phyloP scores from a whole-genome alignment of 2,888 invertebrate species.

The Lithosia quadra region DNA sequence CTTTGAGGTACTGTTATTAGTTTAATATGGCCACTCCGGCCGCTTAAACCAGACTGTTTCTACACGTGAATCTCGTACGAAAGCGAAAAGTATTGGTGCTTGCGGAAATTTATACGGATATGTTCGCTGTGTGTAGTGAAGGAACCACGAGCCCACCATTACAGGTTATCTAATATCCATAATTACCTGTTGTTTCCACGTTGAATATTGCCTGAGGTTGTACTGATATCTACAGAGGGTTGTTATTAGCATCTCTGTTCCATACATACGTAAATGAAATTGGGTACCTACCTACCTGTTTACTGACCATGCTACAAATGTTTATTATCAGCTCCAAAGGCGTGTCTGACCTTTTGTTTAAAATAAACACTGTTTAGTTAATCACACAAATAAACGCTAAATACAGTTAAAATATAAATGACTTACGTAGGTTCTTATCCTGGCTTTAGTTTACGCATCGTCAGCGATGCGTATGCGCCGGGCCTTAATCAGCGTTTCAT shows the following conservation, averaged over 20 bases:
- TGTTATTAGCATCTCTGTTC: background rate
- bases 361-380: background rate
- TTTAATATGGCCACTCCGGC: constrained; percentile 20
- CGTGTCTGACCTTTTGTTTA: background rate
- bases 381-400: no score
- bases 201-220: background rate
- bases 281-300: background rate
- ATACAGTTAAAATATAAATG: background rate
- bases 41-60: constrained; percentile 15
- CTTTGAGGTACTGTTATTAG: constrained; percentile 24
- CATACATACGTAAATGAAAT: background rate
- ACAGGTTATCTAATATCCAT: background rate
- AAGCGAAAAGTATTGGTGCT: constrained; percentile 26
- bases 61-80: constrained; percentile 21
- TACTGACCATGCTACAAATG: background rate
- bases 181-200: background rate
- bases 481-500: constrained; percentile 40
- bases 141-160: background rate
- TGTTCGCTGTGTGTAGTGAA: background rate
- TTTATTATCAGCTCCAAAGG: background rate
- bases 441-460: constrained; percentile 8
- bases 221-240: background rate
- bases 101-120: constrained; percentile 22
- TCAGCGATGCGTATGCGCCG: constrained; percentile 21
- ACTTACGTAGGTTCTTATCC: background rate